phyloP scores from a whole-genome alignment of 2,888 invertebrate genomes.

The Flabesymbios commensalis region DNA sequence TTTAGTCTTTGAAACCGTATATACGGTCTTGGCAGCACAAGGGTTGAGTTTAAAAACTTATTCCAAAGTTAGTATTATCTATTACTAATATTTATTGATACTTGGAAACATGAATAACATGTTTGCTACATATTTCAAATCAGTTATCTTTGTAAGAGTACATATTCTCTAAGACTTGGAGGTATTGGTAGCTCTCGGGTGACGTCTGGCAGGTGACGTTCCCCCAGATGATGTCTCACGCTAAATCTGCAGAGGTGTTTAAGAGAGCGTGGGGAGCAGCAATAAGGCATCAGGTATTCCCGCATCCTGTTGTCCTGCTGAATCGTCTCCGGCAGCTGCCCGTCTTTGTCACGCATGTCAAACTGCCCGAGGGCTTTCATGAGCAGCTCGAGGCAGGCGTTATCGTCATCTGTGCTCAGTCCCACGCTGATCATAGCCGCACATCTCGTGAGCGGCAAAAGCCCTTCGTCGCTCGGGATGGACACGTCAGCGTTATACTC shows the following conservation, averaged over 20 bases:
- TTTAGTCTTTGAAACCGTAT: no score
- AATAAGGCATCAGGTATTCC: conserved; percentile 43
- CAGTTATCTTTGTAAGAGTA: conserved; percentile 33
- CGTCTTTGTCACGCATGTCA: conserved; percentile 41
- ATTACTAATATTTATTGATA: no score
- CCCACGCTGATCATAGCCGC: conserved; percentile 49
- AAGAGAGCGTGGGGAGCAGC: conserved; percentile 41
- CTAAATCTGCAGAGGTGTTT: conserved; percentile 45
- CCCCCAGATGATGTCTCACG: conserved; percentile 47
- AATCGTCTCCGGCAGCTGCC: conserved; percentile 40
- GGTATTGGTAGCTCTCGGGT: conserved; percentile 51
- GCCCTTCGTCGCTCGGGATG: conserved; percentile 44
- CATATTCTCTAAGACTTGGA: conserved; percentile 41
- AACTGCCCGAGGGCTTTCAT: conserved; percentile 51
- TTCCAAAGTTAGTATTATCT: no score
- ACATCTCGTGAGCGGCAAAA: conserved; percentile 46
- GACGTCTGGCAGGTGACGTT: conserved; percentile 47
- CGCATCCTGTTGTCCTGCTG: conserved; percentile 45
- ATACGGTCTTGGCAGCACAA: no score
- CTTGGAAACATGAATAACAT: no score
- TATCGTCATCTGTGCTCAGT: conserved; percentile 49
- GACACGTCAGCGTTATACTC: conserved; percentile 55
- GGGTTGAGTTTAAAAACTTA: no score
- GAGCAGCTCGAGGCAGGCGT: conserved; percentile 50
- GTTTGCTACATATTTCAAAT: no score